A percentile compares a stretch with the other conserved stretches of the same genome.
Conservation (phyloP, 2,888 invertebrate species). For the Empis livida region DNA sequence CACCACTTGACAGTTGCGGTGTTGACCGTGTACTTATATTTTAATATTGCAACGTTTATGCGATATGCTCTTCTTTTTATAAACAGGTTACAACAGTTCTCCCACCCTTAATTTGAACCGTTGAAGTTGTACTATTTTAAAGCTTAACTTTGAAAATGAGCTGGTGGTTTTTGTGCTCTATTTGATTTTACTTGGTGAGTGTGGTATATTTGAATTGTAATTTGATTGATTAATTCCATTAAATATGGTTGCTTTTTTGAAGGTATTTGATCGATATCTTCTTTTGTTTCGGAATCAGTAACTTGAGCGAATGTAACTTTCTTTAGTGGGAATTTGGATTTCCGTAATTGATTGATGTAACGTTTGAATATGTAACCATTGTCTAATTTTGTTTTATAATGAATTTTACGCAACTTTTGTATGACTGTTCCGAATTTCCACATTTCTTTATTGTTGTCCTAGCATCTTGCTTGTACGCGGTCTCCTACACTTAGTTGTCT, state of each 20-base stretch:
- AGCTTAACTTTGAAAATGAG: neutral
- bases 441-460: slow-evolving; percentile 6
- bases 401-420: slow-evolving; percentile 6
- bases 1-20: too few relatives aligned
- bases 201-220: neutral
- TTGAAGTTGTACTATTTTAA: too few relatives aligned
- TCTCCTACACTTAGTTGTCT: slow-evolving; percentile 8
- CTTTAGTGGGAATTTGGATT: neutral
- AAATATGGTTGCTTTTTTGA: neutral
- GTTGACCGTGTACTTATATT: too few relatives aligned
- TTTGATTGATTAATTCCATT: neutral
- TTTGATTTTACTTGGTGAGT: neutral
- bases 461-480: slow-evolving; percentile 6
- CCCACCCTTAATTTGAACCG: neutral
- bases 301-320: neutral
- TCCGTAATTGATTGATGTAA: slow-evolving; percentile 6
- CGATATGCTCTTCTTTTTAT: too few relatives aligned
- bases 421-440: slow-evolving; percentile 7
- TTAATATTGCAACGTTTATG: too few relatives aligned
- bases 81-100: slow-evolving; percentile 1
- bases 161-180: neutral
- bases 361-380: slow-evolving; percentile 6
- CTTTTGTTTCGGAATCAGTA: neutral
- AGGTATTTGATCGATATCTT: neutral
- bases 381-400: slow-evolving; percentile 7